phyloP scores from a whole-genome alignment of 2,888 invertebrate genomes.

The Chironomus tentans region DNA sequence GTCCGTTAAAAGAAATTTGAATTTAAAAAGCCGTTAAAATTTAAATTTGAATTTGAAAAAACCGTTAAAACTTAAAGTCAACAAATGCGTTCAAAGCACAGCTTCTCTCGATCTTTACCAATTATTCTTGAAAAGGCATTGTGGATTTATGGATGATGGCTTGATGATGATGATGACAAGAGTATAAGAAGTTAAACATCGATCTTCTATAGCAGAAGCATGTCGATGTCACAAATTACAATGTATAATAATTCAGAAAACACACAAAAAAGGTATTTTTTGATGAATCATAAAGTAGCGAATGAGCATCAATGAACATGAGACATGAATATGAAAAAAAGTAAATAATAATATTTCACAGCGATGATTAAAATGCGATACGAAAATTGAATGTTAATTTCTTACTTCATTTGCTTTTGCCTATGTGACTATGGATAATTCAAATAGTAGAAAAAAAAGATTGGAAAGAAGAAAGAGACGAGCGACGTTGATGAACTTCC shows the following conservation, averaged over 20 bases:
- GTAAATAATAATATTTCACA: not conserved
- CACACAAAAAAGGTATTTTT: not conserved
- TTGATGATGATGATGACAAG: slow-evolving; percentile 26
- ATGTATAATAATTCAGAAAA: not conserved
- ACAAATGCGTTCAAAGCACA: no score
- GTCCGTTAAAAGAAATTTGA: no score
- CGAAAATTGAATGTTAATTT: slow-evolving; percentile 26
- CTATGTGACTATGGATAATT: not conserved
- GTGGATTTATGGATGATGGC: not conserved
- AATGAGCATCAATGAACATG: not conserved
- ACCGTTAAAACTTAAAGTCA: no score
- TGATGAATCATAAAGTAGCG: not conserved
- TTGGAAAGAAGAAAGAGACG: slow-evolving; percentile 12
- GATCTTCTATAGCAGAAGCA: not conserved
- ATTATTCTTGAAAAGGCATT: not conserved
- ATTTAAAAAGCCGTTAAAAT: no score
- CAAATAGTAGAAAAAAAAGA: slow-evolving; percentile 2
- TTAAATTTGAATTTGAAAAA: no score
- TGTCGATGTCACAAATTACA: not conserved
- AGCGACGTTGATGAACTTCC: slow-evolving; percentile 27
- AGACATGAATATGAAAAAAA: not conserved
- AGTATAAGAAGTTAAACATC: not conserved
- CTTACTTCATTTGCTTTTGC: not conserved
- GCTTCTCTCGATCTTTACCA: no score
- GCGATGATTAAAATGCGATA: slow-evolving; percentile 20